Evolutionary conservation across 2,888 invertebrate species (phyloP).

Genomic region (Archaeoteleia sp.): DNA sequence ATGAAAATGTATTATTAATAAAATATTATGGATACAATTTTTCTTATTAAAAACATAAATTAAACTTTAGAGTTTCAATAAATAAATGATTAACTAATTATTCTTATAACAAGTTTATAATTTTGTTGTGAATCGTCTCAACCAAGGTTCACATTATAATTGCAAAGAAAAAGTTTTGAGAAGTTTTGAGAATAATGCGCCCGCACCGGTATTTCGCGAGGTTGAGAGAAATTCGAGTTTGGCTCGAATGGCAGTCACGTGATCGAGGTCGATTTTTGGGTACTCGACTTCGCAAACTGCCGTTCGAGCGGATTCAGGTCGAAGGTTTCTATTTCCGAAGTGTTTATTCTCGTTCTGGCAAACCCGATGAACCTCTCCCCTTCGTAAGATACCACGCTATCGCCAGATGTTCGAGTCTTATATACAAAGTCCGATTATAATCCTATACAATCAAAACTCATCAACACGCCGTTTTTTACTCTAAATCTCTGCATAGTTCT

Average conservation of each 20-base stretch:
- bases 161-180: no score
- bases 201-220: no score
- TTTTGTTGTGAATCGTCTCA: no score
- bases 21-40: no score
- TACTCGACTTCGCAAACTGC: constrained; percentile 52
- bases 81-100: no score
- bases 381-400: no score
- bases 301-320: constrained; percentile 56
- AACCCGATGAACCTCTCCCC: constrained; percentile 55
- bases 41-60: no score
- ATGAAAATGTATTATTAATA: no score
- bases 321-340: constrained; percentile 62
- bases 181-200: constrained; percentile 3
- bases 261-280: constrained; percentile 48
- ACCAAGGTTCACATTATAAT: no score
- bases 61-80: no score
- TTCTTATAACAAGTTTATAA: no score
- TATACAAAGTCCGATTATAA: constrained; percentile 2
- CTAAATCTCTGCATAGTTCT: no score
- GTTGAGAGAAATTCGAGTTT: constrained; percentile 27
- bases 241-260: constrained; percentile 38
- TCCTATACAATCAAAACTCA: background rate
- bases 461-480: background rate
- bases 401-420: constrained; percentile 50
- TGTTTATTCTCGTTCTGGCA: constrained; percentile 61